Evolutionary conservation across 2,888 invertebrate species (phyloP), one percentile per base, ranked within the genome.

Genomic region (Camptogramma bilineatum): DNA sequence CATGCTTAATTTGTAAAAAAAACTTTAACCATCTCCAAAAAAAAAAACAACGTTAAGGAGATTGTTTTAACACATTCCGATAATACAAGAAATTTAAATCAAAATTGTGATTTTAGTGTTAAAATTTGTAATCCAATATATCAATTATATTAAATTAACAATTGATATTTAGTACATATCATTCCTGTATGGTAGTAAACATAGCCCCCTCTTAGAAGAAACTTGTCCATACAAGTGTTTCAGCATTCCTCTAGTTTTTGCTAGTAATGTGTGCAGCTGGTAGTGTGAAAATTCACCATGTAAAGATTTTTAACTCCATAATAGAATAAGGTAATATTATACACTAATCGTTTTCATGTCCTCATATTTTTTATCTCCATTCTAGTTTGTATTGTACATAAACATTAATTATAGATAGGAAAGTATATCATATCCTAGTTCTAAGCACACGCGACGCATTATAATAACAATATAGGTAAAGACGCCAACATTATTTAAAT

Each of bases 341-440:
- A 19, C 39, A 50, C 24, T 51, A 56, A 65, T 77, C 70, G 74
- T 80, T 77, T 78, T 70, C n/a, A 77, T 83, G 80, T 83, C 80
- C 79, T 83, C 78, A 79, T 81, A 80, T 51, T 69, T 68, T 58
- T 59, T 63, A 58, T 59, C 47, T 60, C 24, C 76, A 76, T 75
- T 66, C 72, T 83, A 82, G 78, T 74, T 78, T 71, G 72, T 76
- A 79, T 69, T 86, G 83, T 86, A 84, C 76, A 86, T 83, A 84
- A 74, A 77, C 64, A 66, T 75, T 78, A 76, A 71, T 60, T 76
- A 74, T 80, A 82, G 75, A 10, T 68, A 66, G 63, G 64, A 21
- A 52, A 19, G 42, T 78, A 77, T 78, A 71, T 80, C 79, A 75
- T 78, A 79, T 75, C 78, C 72, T 80, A 79, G 78, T 73, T 75